These are phyloP conservation scores for Virgularia gustaviana DNA, from an alignment of 92 coral and sea anemone species.

Conservation along the genomic window DNA sequence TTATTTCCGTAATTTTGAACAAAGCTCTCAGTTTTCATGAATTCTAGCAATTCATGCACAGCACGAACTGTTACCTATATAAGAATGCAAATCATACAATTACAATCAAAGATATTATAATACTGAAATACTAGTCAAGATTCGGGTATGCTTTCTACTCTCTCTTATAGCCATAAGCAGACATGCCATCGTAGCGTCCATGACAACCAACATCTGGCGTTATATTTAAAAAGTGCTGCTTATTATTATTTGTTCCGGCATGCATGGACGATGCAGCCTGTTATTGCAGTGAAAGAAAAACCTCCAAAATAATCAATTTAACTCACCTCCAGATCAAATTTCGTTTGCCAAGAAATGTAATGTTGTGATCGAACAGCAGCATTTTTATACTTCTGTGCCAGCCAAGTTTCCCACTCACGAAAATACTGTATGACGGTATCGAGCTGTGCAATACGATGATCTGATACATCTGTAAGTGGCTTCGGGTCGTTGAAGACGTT, in stretches of 20 bases:
- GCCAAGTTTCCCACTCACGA: conserved; percentile 26
- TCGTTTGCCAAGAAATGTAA: conserved; percentile 43
- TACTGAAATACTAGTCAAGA: too few species aligned
- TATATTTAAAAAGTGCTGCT: too few species aligned
- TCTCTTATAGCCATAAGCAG: too few species aligned
- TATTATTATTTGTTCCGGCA: too few species aligned
- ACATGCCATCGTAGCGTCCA: too few species aligned
- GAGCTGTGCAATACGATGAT: conserved; percentile 6
- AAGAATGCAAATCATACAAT: neutral
- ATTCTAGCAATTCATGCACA: conserved; percentile 37
- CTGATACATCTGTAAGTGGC: neutral
- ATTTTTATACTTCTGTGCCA: neutral
- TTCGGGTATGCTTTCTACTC: too few species aligned
- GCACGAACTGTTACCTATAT: conserved; percentile 47
- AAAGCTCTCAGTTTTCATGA: conserved; percentile 35
- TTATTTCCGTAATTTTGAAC: conserved; percentile 36
- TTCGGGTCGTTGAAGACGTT: conserved; percentile 3
- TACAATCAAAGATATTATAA: too few species aligned
- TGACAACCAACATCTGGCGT: too few species aligned
- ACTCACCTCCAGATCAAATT: conserved; percentile 38
- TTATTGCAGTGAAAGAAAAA: too few species aligned
- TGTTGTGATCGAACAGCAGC: conserved; percentile 25
- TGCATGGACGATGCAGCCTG: too few species aligned
- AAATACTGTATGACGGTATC: conserved; percentile 11
- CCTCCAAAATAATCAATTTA: neutral